These are phyloP conservation scores for Sinodicranocentrus sp. DNA, from an alignment of 2,888 invertebrate genomes.

Conservation along the genomic window DNA sequence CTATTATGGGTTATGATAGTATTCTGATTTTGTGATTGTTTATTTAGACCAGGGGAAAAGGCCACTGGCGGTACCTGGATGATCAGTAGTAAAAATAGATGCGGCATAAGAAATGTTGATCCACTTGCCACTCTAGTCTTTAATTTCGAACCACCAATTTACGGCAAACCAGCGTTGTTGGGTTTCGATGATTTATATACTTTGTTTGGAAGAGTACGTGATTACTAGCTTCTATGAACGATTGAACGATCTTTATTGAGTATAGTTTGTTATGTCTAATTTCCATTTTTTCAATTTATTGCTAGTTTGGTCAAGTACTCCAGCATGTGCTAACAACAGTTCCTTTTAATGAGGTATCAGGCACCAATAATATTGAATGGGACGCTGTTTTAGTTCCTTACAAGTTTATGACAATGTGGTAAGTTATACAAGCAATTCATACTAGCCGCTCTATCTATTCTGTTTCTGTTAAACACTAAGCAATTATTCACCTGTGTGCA, in stretches of 20 bases:
- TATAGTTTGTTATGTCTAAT: conserved; percentile 10
- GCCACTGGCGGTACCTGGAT: conserved; percentile 84
- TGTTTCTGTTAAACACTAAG: neutral
- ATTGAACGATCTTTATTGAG: no score
- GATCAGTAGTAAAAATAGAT: conserved; percentile 87
- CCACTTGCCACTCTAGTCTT: conserved; percentile 90
- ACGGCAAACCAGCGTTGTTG: conserved; percentile 85
- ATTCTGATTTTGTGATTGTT: conserved; percentile 37
- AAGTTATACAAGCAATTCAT: conserved; percentile 54
- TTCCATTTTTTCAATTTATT: neutral
- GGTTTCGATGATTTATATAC: conserved; percentile 87
- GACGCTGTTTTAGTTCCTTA: conserved; percentile 92
- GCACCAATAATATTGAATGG: conserved; percentile 94
- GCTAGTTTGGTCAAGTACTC: conserved; percentile 90
- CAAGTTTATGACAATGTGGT: conserved; percentile 90
- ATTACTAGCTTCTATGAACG: neutral
- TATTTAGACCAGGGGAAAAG: conserved; percentile 78
- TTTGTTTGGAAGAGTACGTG: conserved; percentile 85
- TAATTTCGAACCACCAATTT: conserved; percentile 86
- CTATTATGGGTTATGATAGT: neutral
- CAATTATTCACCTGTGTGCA: neutral
- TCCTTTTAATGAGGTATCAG: conserved; percentile 90
- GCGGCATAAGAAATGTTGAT: conserved; percentile 82
- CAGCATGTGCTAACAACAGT: conserved; percentile 91
- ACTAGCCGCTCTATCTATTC: neutral